phyloP scores from a whole-genome alignment of 2,113 vertebrate species.

The Pollimyrus isidori region DNA sequence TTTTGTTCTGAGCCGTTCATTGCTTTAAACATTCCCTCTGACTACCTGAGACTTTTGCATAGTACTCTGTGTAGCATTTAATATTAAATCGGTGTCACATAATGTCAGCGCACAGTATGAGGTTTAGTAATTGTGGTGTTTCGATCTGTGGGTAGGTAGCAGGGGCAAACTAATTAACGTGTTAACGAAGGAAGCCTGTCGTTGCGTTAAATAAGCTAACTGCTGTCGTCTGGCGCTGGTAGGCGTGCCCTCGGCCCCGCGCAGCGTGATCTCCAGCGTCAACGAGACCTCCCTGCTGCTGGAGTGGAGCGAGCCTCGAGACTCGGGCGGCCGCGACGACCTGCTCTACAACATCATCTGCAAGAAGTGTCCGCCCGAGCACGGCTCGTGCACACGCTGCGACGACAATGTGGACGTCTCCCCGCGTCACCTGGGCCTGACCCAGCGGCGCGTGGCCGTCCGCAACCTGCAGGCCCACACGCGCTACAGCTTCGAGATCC shows the following conservation, averaged over 20 bases:
- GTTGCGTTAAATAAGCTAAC: neutral
- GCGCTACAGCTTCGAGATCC: conserved; percentile 94
- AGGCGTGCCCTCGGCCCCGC: conserved; percentile 82
- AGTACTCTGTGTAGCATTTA: neutral
- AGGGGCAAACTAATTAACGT: neutral
- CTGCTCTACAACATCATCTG: conserved; percentile 94
- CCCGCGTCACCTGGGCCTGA: conserved; percentile 84
- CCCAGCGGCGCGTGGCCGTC: conserved; percentile 77
- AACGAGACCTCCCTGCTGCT: conserved; percentile 91
- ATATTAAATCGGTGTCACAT: neutral
- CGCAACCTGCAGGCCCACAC: conserved; percentile 95
- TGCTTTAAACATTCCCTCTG: neutral
- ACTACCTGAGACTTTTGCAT: neutral
- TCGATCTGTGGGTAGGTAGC: neutral
- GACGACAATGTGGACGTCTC: conserved; percentile 94
- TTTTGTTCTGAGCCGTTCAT: neutral
- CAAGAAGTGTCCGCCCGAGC: conserved; percentile 84
- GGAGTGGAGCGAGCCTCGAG: conserved; percentile 89
- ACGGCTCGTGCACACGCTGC: conserved; percentile 78
- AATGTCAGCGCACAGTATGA: neutral
- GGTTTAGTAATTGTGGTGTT: neutral
- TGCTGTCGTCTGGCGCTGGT: conserved; percentile 6
- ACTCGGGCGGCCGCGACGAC: conserved; percentile 80
- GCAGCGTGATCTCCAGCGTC: conserved; percentile 89
- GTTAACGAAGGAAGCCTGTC: neutral